Conservation (phyloP, 2,888 invertebrate genomes). For the Polymixis flavicincta region DNA sequence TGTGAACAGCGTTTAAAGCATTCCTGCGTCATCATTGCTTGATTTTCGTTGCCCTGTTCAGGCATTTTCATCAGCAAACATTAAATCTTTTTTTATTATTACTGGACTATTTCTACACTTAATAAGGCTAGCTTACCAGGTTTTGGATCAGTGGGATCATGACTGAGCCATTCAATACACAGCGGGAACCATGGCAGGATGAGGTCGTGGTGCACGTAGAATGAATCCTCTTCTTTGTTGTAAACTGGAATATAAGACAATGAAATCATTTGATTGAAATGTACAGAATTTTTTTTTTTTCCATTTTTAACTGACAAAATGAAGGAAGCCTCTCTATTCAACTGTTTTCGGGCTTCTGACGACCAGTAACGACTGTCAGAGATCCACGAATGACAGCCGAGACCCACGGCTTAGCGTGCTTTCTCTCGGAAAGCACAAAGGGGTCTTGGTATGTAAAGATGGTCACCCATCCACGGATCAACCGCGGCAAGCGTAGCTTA, state of each 20-base stretch:
- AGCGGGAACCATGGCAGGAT: constrained; percentile 97
- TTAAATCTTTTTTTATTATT: not conserved
- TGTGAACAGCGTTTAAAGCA: no score
- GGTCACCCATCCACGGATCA: no score
- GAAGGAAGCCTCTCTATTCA: no score
- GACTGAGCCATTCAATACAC: constrained; percentile 98
- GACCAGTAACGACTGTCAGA: no score
- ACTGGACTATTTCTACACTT: not conserved
- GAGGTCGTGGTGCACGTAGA: constrained; percentile 98
- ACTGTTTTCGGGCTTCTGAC: no score
- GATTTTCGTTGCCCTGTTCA: no score
- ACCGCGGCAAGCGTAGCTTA: no score
- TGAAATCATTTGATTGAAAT: not conserved
- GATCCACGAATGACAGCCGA: no score
- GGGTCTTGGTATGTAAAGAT: no score
- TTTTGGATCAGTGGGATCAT: constrained; percentile 93
- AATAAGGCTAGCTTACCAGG: constrained; percentile 84
- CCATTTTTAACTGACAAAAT: not conserved
- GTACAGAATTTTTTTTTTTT: not conserved
- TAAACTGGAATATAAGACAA: constrained; percentile 92
- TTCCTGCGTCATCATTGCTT: no score
- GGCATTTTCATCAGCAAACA: not conserved
- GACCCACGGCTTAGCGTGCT: no score
- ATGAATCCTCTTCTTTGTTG: constrained; percentile 96
- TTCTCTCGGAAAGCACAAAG: no score